Percentiles rank a stretch among this genome's conserved stretches.
Conservation (phyloP, 2,113 vertebrate species). For the Nesogale talazaci region DNA sequence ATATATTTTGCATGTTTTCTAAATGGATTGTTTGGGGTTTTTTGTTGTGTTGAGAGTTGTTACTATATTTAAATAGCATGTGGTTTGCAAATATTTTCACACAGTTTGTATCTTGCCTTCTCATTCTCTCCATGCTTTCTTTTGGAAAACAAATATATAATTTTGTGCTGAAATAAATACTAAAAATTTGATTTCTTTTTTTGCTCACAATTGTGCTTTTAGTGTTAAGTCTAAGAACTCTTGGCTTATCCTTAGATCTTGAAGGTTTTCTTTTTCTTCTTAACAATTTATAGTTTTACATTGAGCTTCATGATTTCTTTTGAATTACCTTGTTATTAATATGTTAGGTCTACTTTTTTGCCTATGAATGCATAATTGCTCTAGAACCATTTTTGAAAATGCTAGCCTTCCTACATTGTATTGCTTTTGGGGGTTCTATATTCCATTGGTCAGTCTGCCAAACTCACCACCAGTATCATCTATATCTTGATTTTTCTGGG, state of each 20-base stretch:
- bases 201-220: slow-evolving; percentile 37
- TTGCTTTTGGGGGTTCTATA: slow-evolving; percentile 27
- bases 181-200: neutral
- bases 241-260: slow-evolving; percentile 30
- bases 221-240: slow-evolving; percentile 44
- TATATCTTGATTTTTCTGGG: slow-evolving; percentile 37
- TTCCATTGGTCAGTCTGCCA: slow-evolving; percentile 4
- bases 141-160: too few relatives aligned
- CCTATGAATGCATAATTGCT: slow-evolving; percentile 9
- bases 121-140: neutral
- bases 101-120: slow-evolving; percentile 35
- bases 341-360: neutral
- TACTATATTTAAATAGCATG: neutral
- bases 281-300: neutral
- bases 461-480: neutral
- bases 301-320: neutral
- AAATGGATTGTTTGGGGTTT: neutral
- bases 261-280: slow-evolving; percentile 59
- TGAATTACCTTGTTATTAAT: slow-evolving; percentile 41
- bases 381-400: slow-evolving; percentile 5
- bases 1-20: neutral
- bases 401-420: neutral
- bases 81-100: slow-evolving; percentile 38
- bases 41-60: neutral
- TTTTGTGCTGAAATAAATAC: neutral